A percentile compares a stretch with the other conserved stretches of the same genome.
phyloP scores from a whole-genome alignment of 2,797 vertebrate genomes.

The Sebastes itinus region DNA sequence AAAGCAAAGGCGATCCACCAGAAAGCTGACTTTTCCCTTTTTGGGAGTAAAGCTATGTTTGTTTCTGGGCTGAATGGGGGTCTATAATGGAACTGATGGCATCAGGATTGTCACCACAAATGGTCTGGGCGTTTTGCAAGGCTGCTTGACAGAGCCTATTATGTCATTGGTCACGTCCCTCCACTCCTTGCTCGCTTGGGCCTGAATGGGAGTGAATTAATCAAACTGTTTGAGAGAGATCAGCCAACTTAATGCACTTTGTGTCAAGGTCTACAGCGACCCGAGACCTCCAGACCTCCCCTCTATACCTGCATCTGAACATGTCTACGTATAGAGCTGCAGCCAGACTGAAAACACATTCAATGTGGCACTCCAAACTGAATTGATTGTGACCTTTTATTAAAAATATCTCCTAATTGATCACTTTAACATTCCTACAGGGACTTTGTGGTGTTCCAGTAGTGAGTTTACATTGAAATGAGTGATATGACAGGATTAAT shows the following conservation, averaged over 20 bases:
- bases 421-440: not conserved
- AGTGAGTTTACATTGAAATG: not conserved
- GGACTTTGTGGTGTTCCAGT: not conserved
- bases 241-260: conserved; percentile 72
- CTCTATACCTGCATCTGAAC: conserved; percentile 47
- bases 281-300: conserved; percentile 38
- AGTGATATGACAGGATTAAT: not conserved
- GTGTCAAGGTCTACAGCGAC: conserved; percentile 56
- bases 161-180: conserved; percentile 78
- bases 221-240: conserved; percentile 75
- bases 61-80: conserved; percentile 72
- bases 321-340: not conserved
- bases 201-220: conserved; percentile 78
- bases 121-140: conserved; percentile 81
- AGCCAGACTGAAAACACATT: conserved; percentile 6
- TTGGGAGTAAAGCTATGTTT: conserved; percentile 69
- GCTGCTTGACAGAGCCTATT: conserved; percentile 79
- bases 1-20: conserved; percentile 52
- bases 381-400: not conserved
- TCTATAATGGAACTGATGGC: conserved; percentile 76
- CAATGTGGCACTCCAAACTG: not conserved
- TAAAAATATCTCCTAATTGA: not conserved
- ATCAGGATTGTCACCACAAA: conserved; percentile 83
- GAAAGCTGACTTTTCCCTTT: conserved; percentile 65
- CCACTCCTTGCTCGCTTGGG: conserved; percentile 66